Evolutionary conservation across 2,888 invertebrate genomes (phyloP).

Genomic region (Spialia ferax): DNA sequence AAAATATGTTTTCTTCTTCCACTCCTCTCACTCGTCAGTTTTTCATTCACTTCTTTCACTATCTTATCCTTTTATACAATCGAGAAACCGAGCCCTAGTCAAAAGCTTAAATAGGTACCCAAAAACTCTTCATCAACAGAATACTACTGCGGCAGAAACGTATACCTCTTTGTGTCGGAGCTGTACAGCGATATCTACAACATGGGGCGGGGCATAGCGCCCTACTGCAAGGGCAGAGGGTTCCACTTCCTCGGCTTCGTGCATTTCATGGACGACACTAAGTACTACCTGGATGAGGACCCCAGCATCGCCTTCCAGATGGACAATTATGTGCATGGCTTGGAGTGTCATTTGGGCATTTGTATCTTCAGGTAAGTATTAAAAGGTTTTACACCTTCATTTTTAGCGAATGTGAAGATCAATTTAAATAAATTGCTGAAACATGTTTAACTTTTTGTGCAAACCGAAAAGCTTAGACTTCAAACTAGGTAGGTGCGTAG

Average conservation of each 20-base stretch:
- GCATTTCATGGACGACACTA: conserved; percentile 71
- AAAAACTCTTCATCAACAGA: conserved; percentile 53
- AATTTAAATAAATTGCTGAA: too few relatives aligned
- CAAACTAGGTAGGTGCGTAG: too few relatives aligned
- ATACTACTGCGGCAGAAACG: conserved; percentile 79
- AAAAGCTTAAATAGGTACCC: too few relatives aligned
- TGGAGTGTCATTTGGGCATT: conserved; percentile 74
- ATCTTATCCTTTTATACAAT: too few relatives aligned
- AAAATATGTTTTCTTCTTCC: too few relatives aligned
- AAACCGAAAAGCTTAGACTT: too few relatives aligned
- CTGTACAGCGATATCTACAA: conserved; percentile 78
- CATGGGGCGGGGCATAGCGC: conserved; percentile 72
- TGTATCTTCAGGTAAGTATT: conserved; percentile 78
- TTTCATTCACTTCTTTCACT: too few relatives aligned
- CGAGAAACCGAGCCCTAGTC: too few relatives aligned
- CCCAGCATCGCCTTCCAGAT: conserved; percentile 70
- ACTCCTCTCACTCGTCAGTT: too few relatives aligned
- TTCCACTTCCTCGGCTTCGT: conserved; percentile 79
- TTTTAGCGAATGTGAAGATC: too few relatives aligned
- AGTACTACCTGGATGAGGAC: conserved; percentile 74
- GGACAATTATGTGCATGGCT: conserved; percentile 76
- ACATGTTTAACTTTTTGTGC: too few relatives aligned
- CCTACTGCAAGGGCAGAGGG: conserved; percentile 73
- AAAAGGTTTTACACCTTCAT: too few relatives aligned
- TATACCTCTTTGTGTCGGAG: conserved; percentile 77